Evolutionary conservation across 2,113 vertebrate species (phyloP), one percentile per base, ranked within the genome.

Genomic region (Grammomys surdaster): DNA sequence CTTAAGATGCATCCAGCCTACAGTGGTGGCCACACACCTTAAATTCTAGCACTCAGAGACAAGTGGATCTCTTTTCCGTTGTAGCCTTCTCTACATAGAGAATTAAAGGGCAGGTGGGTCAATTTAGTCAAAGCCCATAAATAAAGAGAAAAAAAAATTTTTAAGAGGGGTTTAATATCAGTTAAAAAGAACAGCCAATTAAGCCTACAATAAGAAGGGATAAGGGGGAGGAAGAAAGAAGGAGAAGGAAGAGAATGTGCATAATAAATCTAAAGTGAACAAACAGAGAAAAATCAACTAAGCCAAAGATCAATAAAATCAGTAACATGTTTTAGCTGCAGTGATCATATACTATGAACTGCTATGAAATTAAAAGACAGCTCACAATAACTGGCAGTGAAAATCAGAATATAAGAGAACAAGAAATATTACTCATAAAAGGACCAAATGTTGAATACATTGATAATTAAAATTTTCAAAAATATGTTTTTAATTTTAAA

Each of bases 251-350:
- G 56, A 10, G 20, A 22, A 8, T 46, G 4, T 17, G 9, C 11
- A 65, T 11, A 31, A 67, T 67, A 86, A 69, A 69, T 48, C 22
- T 87, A 51, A 87, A 69, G 48, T 87, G 43, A 87, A 24, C 51
- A 87, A 87, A 24, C 51, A 87, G 3, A 69, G 31, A 87, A 87
- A 87, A 69, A 69, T 87, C 84, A 87, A 69, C 51, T 67, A 87
- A 48, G 63, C 84, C 46, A 87, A 87, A 51, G 84, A 87, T 87
- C 84, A 87, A 69, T 87, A 36, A 87, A 87, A 69, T 87, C 19
- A 12, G 84, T 48, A 87, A 22, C 5, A 69, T 51, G 31, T 69
- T 87, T 87, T 69, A 87, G 43, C 31, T 48, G 28, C 67, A 69
- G 43, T 69, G 43, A 87, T 87, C 63, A 51, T 31, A 69, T 51